A percentile compares a stretch with the other conserved stretches of the same genome.
Conservation (phyloP, 2,113 vertebrate genomes). For the Rutilus rutilus region DNA sequence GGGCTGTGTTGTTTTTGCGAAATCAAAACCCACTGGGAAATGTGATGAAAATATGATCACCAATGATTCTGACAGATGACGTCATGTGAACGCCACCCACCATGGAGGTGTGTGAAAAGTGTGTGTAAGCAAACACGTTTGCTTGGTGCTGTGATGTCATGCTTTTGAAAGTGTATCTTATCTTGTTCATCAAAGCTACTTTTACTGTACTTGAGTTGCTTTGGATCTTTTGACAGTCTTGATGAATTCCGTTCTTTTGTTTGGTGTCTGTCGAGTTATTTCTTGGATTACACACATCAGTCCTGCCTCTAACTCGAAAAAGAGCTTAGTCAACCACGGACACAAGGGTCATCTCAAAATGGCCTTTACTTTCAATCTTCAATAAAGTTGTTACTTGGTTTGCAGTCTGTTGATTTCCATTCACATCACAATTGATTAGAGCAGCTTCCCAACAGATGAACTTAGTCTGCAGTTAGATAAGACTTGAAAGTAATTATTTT, state of each 20-base stretch:
- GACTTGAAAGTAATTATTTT: not conserved
- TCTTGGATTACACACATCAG: too few relatives aligned
- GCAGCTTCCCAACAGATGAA: not conserved
- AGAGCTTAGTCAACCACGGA: not conserved
- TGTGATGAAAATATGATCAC: constrained; percentile 16
- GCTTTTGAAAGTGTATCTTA: not conserved
- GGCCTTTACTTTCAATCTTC: not conserved
- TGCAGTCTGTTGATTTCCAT: not conserved
- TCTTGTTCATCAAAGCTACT: not conserved
- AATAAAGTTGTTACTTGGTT: not conserved
- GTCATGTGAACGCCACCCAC: constrained; percentile 31
- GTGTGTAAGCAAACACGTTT: not conserved
- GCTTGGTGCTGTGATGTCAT: not conserved
- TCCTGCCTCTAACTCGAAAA: not conserved
- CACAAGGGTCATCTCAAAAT: not conserved
- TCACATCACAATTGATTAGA: not conserved
- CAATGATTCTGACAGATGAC: constrained; percentile 13
- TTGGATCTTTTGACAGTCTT: constrained; percentile 1
- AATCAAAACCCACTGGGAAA: constrained; percentile 20
- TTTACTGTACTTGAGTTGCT: constrained; percentile 4
- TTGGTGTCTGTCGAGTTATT: not conserved
- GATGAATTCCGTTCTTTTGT: not conserved
- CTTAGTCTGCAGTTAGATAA: too few relatives aligned
- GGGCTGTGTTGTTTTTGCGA: constrained; percentile 24
- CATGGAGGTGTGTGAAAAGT: not conserved